Evolutionary conservation across 1,140 invertebrate genomes (phyloP), one percentile per base, ranked within the genome.

Genomic region (Onthophagus taurus): DNA sequence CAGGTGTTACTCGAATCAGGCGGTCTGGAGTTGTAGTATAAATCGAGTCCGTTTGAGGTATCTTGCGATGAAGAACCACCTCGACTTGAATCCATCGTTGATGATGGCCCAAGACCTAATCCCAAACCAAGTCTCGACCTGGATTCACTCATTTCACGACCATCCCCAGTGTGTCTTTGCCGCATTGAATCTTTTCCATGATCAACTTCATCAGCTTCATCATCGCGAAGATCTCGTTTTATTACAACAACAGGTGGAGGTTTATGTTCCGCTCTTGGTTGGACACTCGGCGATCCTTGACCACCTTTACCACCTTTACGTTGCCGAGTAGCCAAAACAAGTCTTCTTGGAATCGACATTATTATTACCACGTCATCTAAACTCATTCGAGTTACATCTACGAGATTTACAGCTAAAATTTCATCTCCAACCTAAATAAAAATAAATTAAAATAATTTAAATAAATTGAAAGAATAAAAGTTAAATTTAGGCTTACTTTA

Each of bases 291-390:
- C 2, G 80, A 81, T 5, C 77, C 74, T 23, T 72, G 76, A 0
- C 71, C 78, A 43, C 70, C 84, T 70, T 77, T 77, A 29, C 52
- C 57, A 64, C 72, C 72, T 65, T 80, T 80, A 45, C 82, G 72
- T 55, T 83, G 85, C 48, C 92, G 77, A 31, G 91, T 95, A 46
- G 89, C 92, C 37, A 99, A 75, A 16, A 98, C 81, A 53, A 99
- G 74, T 53, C 95, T 78, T 56, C 93, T 76, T 1, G 96, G 95
- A 69, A 99, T 99, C 53, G 92, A 97, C 90, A 99, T 97, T 55
- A 98, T 89, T 55, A 98, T 95, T 39, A 99, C 95, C 29, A 98
- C 94, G 66, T 99, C 95, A 65, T 99, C 95, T 49, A 99, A 70
- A 51, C 89, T 93, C 93, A 98, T 98, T 56, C 88, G 82, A 42